Evolutionary conservation across 2,888 invertebrate species (phyloP).

Genomic region (Cyclophora punctaria): DNA sequence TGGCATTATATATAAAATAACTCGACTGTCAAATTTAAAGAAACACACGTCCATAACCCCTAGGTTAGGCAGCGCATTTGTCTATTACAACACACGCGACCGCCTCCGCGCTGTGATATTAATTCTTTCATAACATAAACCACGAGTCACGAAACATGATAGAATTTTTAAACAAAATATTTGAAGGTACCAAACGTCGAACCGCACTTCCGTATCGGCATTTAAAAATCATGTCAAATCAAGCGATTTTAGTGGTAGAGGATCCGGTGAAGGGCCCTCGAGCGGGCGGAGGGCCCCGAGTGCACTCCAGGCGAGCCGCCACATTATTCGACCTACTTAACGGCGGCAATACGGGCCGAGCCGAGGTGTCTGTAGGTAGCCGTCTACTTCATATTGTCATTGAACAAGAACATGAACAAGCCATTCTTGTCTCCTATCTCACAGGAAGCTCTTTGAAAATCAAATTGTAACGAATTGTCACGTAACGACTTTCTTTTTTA

Average conservation of each 20-base stretch:
- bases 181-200: conserved; percentile 6
- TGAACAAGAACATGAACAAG: conserved; percentile 22
- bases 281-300: conserved; percentile 50
- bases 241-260: conserved; percentile 66
- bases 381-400: conserved; percentile 43
- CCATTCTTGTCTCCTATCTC: conserved; percentile 8
- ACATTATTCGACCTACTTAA: conserved; percentile 74
- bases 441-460: conserved; percentile 2
- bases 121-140: background rate
- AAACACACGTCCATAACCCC: no score
- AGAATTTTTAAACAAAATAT: conserved; percentile 14
- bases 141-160: conserved; percentile 17
- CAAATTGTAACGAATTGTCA: no score
- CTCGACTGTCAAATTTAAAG: no score
- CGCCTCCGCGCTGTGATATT: no score
- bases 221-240: conserved; percentile 74
- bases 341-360: conserved; percentile 41
- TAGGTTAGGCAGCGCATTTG: no score
- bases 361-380: conserved; percentile 43
- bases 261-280: conserved; percentile 47
- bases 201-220: conserved; percentile 49
- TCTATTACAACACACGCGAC: no score
- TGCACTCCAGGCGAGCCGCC: conserved; percentile 54
- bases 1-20: no score
- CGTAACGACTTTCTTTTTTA: no score